phyloP scores from a whole-genome alignment of 2,113 vertebrate genomes.

The Thunnus thynnus region DNA sequence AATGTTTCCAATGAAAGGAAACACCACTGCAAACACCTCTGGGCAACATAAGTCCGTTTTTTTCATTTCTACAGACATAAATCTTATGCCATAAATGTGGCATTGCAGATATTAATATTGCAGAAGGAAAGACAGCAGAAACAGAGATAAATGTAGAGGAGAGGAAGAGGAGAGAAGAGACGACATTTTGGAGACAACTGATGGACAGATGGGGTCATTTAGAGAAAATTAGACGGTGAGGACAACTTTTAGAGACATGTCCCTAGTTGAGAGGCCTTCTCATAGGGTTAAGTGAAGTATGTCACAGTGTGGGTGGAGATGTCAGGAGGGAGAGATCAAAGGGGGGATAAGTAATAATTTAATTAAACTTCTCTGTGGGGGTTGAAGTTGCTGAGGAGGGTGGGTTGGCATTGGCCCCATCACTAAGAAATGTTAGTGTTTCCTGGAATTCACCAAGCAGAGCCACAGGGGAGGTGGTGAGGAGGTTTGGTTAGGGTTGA shows the following conservation, averaged over 20 bases:
- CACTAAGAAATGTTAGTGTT: conserved; percentile 23
- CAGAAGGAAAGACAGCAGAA: not conserved
- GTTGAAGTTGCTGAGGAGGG: conserved; percentile 20
- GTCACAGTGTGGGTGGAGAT: conserved; percentile 2
- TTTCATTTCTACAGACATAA: not conserved
- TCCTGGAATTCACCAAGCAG: conserved; percentile 43
- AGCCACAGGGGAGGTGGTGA: not conserved
- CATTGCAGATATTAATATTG: not conserved
- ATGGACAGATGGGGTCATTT: not conserved
- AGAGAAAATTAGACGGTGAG: not conserved
- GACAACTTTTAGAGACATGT: not conserved
- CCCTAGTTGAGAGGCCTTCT: not conserved
- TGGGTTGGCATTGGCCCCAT: not conserved
- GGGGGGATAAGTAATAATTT: conserved; percentile 33
- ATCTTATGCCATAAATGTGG: not conserved
- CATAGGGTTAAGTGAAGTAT: not conserved
- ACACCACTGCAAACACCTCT: too few relatives aligned
- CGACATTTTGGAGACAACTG: not conserved
- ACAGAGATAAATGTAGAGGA: not conserved
- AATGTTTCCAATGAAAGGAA: too few relatives aligned
- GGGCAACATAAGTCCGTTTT: too few relatives aligned
- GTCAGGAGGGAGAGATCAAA: conserved; percentile 19
- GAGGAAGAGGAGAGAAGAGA: not conserved
- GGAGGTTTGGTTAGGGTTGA: not conserved
- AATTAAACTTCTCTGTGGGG: conserved; percentile 61